These are phyloP conservation scores for Anhinga anhinga DNA, from an alignment of 2,113 vertebrate species.

Conservation along the genomic window DNA sequence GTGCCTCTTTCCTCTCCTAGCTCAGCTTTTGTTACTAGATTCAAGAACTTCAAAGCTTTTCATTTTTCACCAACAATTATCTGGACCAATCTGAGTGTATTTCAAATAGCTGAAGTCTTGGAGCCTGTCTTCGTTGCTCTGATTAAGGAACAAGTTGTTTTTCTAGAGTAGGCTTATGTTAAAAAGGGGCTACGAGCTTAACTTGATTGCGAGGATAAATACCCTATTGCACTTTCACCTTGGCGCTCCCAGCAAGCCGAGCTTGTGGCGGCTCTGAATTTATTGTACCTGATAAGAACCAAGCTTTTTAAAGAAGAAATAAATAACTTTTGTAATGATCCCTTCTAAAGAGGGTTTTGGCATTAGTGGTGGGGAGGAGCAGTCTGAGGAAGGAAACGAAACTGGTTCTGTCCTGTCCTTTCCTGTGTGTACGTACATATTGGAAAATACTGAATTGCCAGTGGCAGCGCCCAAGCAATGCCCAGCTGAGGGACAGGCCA, in stretches of 20 bases:
- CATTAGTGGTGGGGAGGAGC: background rate
- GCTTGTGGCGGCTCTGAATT: background rate
- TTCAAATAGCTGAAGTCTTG: background rate
- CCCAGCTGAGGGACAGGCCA: background rate
- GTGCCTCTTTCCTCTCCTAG: accelerated
- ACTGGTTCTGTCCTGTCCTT: background rate
- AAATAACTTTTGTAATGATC: background rate
- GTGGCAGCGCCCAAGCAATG: background rate
- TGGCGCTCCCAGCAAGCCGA: background rate
- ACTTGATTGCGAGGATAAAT: background rate
- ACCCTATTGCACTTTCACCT: background rate
- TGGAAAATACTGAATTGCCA: background rate
- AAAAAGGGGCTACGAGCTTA: background rate
- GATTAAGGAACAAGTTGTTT: background rate
- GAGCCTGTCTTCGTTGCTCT: background rate
- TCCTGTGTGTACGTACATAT: accelerated
- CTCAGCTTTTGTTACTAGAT: background rate
- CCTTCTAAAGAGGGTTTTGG: background rate
- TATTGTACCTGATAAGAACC: background rate
- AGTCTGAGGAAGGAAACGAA: background rate
- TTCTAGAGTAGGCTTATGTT: background rate
- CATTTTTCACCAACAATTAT: background rate
- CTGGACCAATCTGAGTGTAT: background rate
- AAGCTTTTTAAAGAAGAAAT: background rate
- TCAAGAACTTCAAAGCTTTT: background rate